phyloP scores from a whole-genome alignment of 2,113 vertebrate genomes.

The Reinhardtius hippoglossoides region DNA sequence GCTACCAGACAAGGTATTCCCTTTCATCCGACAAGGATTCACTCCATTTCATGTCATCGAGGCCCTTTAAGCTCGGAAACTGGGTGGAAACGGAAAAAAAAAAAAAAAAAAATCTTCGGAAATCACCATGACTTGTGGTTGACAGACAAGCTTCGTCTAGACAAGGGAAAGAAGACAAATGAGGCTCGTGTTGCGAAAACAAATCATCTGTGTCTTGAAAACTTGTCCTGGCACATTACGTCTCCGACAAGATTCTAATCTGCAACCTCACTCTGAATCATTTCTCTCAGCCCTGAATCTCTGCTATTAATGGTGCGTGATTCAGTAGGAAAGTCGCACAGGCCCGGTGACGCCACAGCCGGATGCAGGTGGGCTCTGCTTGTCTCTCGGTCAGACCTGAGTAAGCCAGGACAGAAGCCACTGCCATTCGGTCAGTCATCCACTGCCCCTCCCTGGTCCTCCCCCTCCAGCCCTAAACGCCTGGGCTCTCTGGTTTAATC shows the following conservation, averaged over 20 bases:
- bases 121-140: constrained; percentile 58
- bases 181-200: constrained; percentile 63
- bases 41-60: constrained; percentile 74
- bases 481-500: constrained; percentile 68
- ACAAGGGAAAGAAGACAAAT: constrained; percentile 43
- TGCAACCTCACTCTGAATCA: neutral
- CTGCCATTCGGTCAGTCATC: constrained; percentile 55
- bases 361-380: constrained; percentile 64
- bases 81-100: constrained; percentile 21
- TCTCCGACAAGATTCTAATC: constrained; percentile 16
- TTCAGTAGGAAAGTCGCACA: constrained; percentile 16
- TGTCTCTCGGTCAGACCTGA: constrained; percentile 63
- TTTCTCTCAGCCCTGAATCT: constrained; percentile 24
- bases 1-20: constrained; percentile 60
- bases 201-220: constrained; percentile 46
- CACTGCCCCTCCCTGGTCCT: constrained; percentile 30
- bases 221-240: constrained; percentile 50
- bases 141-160: constrained; percentile 65
- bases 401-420: constrained; percentile 60
- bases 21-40: constrained; percentile 74
- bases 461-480: constrained; percentile 46
- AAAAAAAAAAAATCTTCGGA: constrained; percentile 39
- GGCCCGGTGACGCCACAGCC: constrained; percentile 32
- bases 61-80: constrained; percentile 66
- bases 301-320: constrained; percentile 9